A percentile compares a stretch with the other conserved stretches of the same genome.
Evolutionary conservation across 2,888 invertebrate genomes (phyloP).

Genomic region (Brenthis ino): DNA sequence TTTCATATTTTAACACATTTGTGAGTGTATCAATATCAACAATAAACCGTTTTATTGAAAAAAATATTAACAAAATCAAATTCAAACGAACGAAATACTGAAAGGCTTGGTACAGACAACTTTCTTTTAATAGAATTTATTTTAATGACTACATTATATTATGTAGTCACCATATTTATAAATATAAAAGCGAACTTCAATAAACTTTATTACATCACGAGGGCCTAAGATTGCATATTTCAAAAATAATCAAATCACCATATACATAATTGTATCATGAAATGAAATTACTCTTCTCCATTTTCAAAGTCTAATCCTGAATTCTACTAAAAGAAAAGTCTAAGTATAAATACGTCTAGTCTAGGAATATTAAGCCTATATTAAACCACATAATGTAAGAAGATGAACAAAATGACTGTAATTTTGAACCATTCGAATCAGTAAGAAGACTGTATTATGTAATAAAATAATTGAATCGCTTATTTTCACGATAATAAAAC

Average conservation of each 20-base stretch:
- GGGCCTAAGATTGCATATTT: constrained; percentile 17
- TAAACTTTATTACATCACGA: constrained; percentile 3
- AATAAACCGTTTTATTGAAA: too few relatives aligned
- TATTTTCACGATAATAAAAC: constrained; percentile 13
- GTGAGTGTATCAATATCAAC: too few relatives aligned
- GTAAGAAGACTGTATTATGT: constrained; percentile 4
- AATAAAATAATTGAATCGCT: constrained; percentile 24
- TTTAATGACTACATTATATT: too few relatives aligned
- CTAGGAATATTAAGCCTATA: constrained; percentile 3
- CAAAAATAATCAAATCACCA: constrained; percentile 18
- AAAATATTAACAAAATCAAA: too few relatives aligned
- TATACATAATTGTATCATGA: constrained; percentile 19
- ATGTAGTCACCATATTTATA: not conserved
- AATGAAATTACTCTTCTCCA: constrained; percentile 1
- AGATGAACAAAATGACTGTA: constrained; percentile 19
- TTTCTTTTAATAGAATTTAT: too few relatives aligned
- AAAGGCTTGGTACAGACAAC: too few relatives aligned
- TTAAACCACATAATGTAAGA: constrained; percentile 13
- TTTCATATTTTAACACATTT: too few relatives aligned
- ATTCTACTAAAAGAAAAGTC: not conserved
- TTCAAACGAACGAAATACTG: too few relatives aligned
- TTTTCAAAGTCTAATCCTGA: not conserved
- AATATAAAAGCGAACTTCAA: not conserved
- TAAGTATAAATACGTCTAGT: not conserved
- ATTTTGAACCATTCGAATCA: constrained; percentile 19